phyloP scores from a whole-genome alignment of 2,113 vertebrate species.

The Lagopus muta region DNA sequence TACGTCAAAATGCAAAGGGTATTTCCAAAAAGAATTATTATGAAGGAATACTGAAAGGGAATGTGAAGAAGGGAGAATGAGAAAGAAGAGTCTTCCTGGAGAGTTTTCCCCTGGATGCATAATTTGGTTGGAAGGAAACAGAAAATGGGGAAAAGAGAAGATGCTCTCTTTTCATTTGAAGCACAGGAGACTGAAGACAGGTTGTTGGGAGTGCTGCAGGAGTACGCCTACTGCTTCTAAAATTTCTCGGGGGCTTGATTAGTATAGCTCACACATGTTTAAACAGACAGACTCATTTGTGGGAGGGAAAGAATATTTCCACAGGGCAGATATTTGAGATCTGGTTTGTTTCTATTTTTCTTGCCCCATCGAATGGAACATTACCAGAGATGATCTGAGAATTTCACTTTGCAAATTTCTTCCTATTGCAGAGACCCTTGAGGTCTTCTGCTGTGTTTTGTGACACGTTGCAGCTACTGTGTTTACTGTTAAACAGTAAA shows the following conservation, averaged over 20 bases:
- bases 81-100: neutral
- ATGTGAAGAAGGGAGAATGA: neutral
- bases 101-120: neutral
- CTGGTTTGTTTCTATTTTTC: neutral
- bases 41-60: neutral
- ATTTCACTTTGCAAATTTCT: neutral
- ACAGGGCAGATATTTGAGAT: neutral
- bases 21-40: neutral
- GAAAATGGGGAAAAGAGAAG: neutral
- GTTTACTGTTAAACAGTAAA: neutral
- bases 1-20: conserved; percentile 9
- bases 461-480: neutral
- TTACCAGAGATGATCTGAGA: neutral
- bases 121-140: neutral
- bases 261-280: neutral
- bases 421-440: neutral
- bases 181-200: neutral
- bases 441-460: neutral
- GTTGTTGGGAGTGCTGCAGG: neutral
- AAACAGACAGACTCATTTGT: neutral
- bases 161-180: neutral
- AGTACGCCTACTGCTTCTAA: conserved; percentile 5
- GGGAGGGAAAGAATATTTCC: neutral
- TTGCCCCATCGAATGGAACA: neutral
- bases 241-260: conserved; percentile 9